These are phyloP conservation scores for Hipparchia sbordonii DNA, from an alignment of 2,888 invertebrate genomes.

Conservation along the genomic window DNA sequence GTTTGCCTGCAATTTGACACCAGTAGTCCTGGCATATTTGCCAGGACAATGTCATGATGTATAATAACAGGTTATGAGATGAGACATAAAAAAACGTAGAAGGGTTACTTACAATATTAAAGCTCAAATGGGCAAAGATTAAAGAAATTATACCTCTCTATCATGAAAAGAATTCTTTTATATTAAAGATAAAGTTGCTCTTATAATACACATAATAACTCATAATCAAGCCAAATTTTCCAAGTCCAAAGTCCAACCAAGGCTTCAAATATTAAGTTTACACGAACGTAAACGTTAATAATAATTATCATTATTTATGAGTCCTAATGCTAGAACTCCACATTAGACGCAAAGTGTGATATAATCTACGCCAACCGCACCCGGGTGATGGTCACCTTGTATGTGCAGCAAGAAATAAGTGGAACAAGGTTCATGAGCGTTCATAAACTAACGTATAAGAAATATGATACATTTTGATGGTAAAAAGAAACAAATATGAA, in stretches of 20 bases:
- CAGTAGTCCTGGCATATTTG: slow-evolving; percentile 4
- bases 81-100: background rate
- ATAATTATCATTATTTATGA: slow-evolving; percentile 32
- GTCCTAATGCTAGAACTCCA: slow-evolving; percentile 27
- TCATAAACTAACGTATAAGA: slow-evolving; percentile 28
- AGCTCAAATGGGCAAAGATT: background rate
- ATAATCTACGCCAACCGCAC: slow-evolving; percentile 45
- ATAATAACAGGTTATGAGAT: slow-evolving; percentile 8
- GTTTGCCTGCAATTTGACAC: slow-evolving; percentile 7
- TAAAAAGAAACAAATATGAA: slow-evolving; percentile 22
- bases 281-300: slow-evolving; percentile 19
- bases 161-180: too few relatives aligned
- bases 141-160: background rate
- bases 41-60: slow-evolving; percentile 13
- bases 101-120: background rate
- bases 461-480: slow-evolving; percentile 14
- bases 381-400: slow-evolving; percentile 65
- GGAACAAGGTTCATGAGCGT: slow-evolving; percentile 77
- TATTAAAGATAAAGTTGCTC: too few relatives aligned
- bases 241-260: background rate
- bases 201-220: too few relatives aligned
- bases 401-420: slow-evolving; percentile 65
- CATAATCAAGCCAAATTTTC: background rate
- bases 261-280: background rate
- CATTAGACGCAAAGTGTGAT: slow-evolving; percentile 38